A percentile compares a stretch with the other conserved stretches of the same genome.
These are phyloP conservation scores for Neolamprologus devosi DNA, from an alignment of 2,113 vertebrate species.

Conservation along the genomic window DNA sequence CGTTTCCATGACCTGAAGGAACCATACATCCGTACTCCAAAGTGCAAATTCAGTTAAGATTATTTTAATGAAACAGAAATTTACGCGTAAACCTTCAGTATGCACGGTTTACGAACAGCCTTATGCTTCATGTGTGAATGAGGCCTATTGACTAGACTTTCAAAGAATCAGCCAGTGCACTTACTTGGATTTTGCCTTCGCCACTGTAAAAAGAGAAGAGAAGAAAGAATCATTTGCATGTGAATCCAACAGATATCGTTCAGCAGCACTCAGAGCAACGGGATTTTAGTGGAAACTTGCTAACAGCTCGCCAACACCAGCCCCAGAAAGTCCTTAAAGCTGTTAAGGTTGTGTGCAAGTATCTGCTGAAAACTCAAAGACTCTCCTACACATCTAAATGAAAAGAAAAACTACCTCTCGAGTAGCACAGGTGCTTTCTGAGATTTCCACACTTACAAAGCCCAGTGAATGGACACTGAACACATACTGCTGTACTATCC, in stretches of 20 bases:
- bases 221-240: background rate
- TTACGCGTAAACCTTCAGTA: fast-evolving
- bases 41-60: background rate
- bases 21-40: background rate
- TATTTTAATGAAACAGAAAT: background rate
- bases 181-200: constrained; percentile 79
- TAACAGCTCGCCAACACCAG: background rate
- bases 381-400: background rate
- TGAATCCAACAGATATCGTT: background rate
- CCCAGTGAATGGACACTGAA: background rate
- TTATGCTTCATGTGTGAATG: background rate
- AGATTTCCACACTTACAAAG: background rate
- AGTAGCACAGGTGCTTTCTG: background rate
- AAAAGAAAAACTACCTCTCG: background rate
- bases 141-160: background rate
- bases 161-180: background rate
- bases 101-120: background rate
- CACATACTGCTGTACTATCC: background rate
- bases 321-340: background rate
- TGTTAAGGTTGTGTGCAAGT: background rate
- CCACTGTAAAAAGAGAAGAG: constrained; percentile 51
- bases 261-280: background rate
- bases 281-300: background rate
- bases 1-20: background rate
- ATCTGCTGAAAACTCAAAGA: background rate